A percentile compares a stretch with the other conserved stretches of the same genome.
These are phyloP conservation scores for Drosophila prostipennis DNA, from an alignment of 2,888 invertebrate genomes.

Conservation along the genomic window DNA sequence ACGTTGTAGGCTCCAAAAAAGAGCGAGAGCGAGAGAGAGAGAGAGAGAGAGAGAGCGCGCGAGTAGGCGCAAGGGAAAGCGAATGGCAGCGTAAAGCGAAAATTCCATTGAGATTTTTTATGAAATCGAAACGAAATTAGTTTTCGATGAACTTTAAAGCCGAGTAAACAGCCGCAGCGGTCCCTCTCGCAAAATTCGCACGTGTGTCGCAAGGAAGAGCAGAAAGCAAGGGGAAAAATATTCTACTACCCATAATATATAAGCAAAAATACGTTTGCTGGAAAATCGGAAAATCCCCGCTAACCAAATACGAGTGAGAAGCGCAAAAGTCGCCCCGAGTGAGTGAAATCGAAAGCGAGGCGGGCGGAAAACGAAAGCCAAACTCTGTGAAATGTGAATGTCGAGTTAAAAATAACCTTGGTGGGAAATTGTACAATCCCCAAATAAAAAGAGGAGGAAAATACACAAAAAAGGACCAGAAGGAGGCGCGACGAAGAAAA, in stretches of 20 bases:
- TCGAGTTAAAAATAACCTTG: slow-evolving; percentile 66
- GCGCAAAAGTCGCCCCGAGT: slow-evolving; percentile 1
- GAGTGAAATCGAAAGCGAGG: slow-evolving; percentile 37
- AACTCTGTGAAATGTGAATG: slow-evolving; percentile 53
- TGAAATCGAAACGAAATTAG: slow-evolving; percentile 83
- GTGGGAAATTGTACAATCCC: slow-evolving; percentile 45
- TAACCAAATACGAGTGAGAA: slow-evolving; percentile 12
- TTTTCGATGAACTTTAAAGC: slow-evolving; percentile 83
- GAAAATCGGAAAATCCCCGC: slow-evolving; percentile 31
- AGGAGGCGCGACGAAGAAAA: background rate
- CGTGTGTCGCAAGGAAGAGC: slow-evolving; percentile 39
- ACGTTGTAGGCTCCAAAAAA: slow-evolving; percentile 69
- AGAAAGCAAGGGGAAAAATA: slow-evolving; percentile 9
- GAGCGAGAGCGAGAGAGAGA: slow-evolving; percentile 33
- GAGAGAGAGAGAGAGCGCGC: slow-evolving; percentile 31
- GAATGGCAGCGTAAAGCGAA: slow-evolving; percentile 72
- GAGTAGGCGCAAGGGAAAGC: slow-evolving; percentile 76
- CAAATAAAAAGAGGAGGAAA: background rate
- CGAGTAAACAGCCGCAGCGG: slow-evolving; percentile 75
- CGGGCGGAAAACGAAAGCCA: slow-evolving; percentile 13
- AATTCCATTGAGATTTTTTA: slow-evolving; percentile 81
- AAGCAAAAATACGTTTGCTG: slow-evolving; percentile 6
- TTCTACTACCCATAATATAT: slow-evolving; percentile 7
- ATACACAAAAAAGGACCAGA: background rate
- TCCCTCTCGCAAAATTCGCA: slow-evolving; percentile 41